Evolutionary conservation across 2,888 invertebrate species (phyloP).

Genomic region (Agonum fuliginosum): DNA sequence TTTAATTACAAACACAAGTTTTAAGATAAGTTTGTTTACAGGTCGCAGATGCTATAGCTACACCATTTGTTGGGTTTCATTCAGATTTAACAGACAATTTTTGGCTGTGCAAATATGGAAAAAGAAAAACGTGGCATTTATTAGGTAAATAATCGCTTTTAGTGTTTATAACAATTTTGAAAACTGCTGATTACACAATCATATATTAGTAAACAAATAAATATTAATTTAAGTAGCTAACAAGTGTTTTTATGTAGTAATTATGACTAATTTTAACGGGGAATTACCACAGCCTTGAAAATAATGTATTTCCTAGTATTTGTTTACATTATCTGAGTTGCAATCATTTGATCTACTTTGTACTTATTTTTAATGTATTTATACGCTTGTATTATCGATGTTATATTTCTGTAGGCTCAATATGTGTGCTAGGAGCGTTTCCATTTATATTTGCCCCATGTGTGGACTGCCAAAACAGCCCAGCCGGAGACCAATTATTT

Average conservation of each 20-base stretch:
- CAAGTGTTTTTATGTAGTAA: not conserved
- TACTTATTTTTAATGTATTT: no score
- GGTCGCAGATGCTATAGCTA: slow-evolving; percentile 90
- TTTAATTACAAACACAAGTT: not conserved
- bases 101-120: slow-evolving; percentile 83
- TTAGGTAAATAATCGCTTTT: slow-evolving; percentile 77
- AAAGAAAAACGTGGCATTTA: slow-evolving; percentile 92
- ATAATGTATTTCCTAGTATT: not conserved
- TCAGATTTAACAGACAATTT: slow-evolving; percentile 84
- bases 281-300: not conserved
- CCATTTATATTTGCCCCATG: slow-evolving; percentile 92
- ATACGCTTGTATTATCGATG: no score
- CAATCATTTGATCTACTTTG: not conserved
- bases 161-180: not conserved
- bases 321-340: not conserved
- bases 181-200: not conserved
- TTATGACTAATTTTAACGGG: slow-evolving; percentile 1
- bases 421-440: slow-evolving; percentile 85
- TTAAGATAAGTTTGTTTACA: slow-evolving; percentile 57
- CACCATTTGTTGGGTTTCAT: slow-evolving; percentile 90
- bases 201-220: not conserved
- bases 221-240: not conserved
- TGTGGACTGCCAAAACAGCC: slow-evolving; percentile 78
- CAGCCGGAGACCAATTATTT: slow-evolving; percentile 82
- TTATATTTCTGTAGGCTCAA: slow-evolving; percentile 77